Evolutionary conservation across 2,888 invertebrate genomes (phyloP).

Genomic region (Proisotoma minuta): DNA sequence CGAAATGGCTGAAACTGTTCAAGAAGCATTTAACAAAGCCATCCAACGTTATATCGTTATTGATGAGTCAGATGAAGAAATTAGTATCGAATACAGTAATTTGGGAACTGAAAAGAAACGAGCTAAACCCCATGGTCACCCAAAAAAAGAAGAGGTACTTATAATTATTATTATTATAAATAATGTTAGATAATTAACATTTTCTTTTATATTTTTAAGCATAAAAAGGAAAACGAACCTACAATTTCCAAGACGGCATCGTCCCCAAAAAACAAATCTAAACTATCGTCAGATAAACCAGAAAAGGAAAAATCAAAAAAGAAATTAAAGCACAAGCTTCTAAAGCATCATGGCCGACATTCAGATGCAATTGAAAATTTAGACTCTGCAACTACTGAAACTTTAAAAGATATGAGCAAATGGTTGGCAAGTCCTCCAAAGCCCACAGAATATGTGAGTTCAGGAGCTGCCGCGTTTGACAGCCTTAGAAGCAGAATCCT

Average conservation of each 20-base stretch:
- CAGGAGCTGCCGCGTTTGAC: slow-evolving; percentile 7
- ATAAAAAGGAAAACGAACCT: slow-evolving; percentile 40
- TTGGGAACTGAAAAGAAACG: slow-evolving; percentile 28
- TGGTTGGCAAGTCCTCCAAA: slow-evolving; percentile 78
- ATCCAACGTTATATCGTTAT: slow-evolving; percentile 78
- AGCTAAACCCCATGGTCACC: slow-evolving; percentile 12
- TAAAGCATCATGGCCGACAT: slow-evolving; percentile 55
- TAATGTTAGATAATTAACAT: neutral
- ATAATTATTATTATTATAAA: neutral
- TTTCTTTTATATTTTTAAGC: slow-evolving; percentile 12
- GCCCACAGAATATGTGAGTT: slow-evolving; percentile 24
- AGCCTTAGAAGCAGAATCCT: neutral
- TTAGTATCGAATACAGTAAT: slow-evolving; percentile 49
- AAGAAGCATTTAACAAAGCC: slow-evolving; percentile 73
- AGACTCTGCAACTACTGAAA: slow-evolving; percentile 71
- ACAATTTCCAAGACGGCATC: too few species aligned
- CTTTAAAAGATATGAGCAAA: slow-evolving; percentile 71
- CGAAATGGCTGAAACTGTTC: slow-evolving; percentile 78
- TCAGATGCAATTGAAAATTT: slow-evolving; percentile 64
- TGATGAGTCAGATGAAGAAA: slow-evolving; percentile 59
- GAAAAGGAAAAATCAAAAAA: slow-evolving; percentile 39
- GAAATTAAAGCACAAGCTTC: slow-evolving; percentile 46
- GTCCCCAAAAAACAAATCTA: slow-evolving; percentile 1
- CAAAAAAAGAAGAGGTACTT: slow-evolving; percentile 52
- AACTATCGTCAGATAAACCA: slow-evolving; percentile 5